Evolutionary conservation across 2,113 vertebrate genomes (phyloP).

Genomic region (Prietella phreatophila): DNA sequence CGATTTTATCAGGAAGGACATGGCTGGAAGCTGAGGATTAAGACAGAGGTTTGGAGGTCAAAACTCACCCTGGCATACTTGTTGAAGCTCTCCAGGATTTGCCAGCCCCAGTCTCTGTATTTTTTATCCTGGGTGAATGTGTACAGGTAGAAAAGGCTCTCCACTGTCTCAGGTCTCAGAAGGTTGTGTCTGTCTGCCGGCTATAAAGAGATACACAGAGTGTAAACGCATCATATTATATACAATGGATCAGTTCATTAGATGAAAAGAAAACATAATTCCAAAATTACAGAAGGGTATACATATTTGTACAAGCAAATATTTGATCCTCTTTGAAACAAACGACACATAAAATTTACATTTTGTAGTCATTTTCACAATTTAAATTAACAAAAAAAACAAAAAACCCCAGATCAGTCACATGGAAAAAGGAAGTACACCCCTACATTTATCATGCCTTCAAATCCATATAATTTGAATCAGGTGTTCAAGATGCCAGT

Average conservation of each 20-base stretch:
- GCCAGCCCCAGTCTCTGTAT: constrained; percentile 94
- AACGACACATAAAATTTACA: too few species aligned
- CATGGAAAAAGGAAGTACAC: too few species aligned
- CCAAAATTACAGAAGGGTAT: too few species aligned
- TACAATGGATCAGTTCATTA: neutral
- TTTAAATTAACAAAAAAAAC: too few species aligned
- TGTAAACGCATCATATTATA: neutral
- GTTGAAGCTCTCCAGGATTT: constrained; percentile 91
- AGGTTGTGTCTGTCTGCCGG: constrained; percentile 83
- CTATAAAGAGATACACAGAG: constrained; percentile 56
- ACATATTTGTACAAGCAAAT: too few species aligned
- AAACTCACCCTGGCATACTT: constrained; percentile 83
- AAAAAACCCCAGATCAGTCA: too few species aligned
- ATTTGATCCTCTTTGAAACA: too few species aligned
- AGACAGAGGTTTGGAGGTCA: neutral
- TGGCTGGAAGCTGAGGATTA: neutral
- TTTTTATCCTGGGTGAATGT: constrained; percentile 80
- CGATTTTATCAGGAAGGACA: neutral
- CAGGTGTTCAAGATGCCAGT: too few species aligned
- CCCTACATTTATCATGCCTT: too few species aligned
- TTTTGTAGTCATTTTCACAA: too few species aligned
- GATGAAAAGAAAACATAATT: neutral
- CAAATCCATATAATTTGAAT: too few species aligned
- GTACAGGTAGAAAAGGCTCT: constrained; percentile 84
- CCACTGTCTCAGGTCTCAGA: constrained; percentile 80